Conservation (phyloP, 2,113 vertebrate species). For the Leucopternis melanops region DNA sequence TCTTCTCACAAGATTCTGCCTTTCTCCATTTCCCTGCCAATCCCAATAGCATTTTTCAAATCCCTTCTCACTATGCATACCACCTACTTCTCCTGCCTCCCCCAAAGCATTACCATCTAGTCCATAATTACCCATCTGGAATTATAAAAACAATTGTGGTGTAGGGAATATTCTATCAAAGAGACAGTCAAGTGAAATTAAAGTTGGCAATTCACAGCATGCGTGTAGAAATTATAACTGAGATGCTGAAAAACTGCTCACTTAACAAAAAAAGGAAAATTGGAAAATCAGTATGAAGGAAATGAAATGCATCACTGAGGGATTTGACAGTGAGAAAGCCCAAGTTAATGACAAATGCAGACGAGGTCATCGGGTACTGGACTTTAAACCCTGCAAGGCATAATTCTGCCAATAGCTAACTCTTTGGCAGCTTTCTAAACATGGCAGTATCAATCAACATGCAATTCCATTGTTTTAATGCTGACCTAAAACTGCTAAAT, state of each 20-base stretch:
- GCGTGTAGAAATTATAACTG: background rate
- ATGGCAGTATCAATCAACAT: background rate
- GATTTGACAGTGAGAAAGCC: background rate
- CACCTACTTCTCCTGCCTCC: background rate
- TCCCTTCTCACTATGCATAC: background rate
- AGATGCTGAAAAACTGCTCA: background rate
- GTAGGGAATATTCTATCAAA: background rate
- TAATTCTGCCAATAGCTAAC: slow-evolving; percentile 1
- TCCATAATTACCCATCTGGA: background rate
- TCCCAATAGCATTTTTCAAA: background rate
- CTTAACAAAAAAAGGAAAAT: background rate
- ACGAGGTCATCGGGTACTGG: background rate
- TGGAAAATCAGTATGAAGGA: slow-evolving; percentile 6
- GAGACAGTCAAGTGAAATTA: slow-evolving; percentile 18
- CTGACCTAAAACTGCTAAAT: slow-evolving; percentile 15
- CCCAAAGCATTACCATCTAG: background rate
- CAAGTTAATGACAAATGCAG: slow-evolving; percentile 25
- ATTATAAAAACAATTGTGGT: background rate
- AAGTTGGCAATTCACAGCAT: background rate
- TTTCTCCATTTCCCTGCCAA: background rate
- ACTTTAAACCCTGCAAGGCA: background rate
- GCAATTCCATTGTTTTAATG: background rate
- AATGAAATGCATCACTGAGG: slow-evolving; percentile 3
- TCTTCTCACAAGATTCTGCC: background rate
- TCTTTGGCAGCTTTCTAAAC: background rate